Evolutionary conservation across 2,797 vertebrate genomes (phyloP).

Genomic region (Acanthurus tractus): DNA sequence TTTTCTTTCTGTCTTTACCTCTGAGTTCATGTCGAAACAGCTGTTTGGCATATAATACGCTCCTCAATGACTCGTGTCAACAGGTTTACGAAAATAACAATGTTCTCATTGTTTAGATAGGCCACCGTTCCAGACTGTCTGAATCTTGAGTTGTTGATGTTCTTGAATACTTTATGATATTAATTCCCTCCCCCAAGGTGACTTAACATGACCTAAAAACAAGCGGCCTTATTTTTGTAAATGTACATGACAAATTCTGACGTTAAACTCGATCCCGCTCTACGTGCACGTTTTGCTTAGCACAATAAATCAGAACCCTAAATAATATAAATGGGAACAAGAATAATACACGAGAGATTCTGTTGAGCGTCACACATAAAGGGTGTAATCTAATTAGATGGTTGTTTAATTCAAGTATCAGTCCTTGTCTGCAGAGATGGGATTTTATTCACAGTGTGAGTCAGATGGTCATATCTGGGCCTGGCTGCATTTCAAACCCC

Average conservation of each 20-base stretch:
- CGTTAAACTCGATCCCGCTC: conserved; percentile 71
- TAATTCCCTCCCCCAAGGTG: conserved; percentile 77
- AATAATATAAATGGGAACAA: conserved; percentile 74
- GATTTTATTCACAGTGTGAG: conserved; percentile 61
- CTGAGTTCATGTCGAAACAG: conserved; percentile 79
- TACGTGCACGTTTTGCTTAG: conserved; percentile 40
- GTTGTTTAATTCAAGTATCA: conserved; percentile 68
- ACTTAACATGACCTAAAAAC: conserved; percentile 79
- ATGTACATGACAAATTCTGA: conserved; percentile 78
- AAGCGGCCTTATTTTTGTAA: conserved; percentile 77
- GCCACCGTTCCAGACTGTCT: conserved; percentile 87
- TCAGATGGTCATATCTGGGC: conserved; percentile 49
- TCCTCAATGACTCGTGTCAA: conserved; percentile 79
- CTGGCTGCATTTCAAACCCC: conserved; percentile 43
- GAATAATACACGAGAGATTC: conserved; percentile 71
- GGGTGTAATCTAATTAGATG: conserved; percentile 77
- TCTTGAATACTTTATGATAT: conserved; percentile 86
- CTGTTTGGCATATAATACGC: conserved; percentile 76
- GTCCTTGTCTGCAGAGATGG: conserved; percentile 50
- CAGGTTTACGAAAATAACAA: conserved; percentile 89
- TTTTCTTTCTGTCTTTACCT: conserved; percentile 38
- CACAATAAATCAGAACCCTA: conserved; percentile 77
- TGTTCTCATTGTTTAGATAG: conserved; percentile 90
- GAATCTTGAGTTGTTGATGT: conserved; percentile 88
- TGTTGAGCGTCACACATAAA: conserved; percentile 61